Percentiles rank a stretch among this genome's conserved stretches.
Evolutionary conservation across 2,113 vertebrate genomes (phyloP).

Genomic region (Semnornis frantzii): DNA sequence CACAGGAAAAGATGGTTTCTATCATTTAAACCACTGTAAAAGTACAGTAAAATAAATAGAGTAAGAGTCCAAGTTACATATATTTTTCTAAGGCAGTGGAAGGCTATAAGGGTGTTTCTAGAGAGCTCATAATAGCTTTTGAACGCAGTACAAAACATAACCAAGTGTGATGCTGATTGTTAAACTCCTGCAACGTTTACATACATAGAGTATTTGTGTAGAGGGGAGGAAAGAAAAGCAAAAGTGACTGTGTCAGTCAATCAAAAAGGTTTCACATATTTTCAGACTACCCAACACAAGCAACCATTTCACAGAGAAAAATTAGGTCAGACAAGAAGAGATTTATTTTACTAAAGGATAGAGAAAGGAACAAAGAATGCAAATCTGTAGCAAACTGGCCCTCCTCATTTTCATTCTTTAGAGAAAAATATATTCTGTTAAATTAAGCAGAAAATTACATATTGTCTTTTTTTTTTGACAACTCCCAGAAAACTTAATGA

Average conservation of each 20-base stretch:
- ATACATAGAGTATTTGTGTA: background rate
- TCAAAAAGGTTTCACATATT: background rate
- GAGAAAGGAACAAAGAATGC: constrained; percentile 33
- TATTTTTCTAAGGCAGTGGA: background rate
- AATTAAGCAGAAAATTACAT: constrained; percentile 52
- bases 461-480: constrained; percentile 52
- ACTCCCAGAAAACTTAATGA: constrained; percentile 33
- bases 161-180: background rate
- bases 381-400: constrained; percentile 31
- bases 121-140: background rate
- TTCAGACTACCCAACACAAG: background rate
- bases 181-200: background rate
- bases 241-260: background rate
- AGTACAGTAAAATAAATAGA: background rate
- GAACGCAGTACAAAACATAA: background rate
- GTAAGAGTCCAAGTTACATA: background rate
- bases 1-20: background rate
- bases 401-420: constrained; percentile 54
- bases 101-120: background rate
- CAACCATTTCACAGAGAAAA: background rate
- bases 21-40: background rate
- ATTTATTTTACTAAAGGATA: constrained; percentile 1
- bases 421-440: constrained; percentile 45
- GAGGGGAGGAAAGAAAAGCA: background rate
- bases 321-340: background rate